These are phyloP conservation scores for Zoanthus solanderi DNA, from an alignment of 92 coral and sea anemone species.

Conservation along the genomic window DNA sequence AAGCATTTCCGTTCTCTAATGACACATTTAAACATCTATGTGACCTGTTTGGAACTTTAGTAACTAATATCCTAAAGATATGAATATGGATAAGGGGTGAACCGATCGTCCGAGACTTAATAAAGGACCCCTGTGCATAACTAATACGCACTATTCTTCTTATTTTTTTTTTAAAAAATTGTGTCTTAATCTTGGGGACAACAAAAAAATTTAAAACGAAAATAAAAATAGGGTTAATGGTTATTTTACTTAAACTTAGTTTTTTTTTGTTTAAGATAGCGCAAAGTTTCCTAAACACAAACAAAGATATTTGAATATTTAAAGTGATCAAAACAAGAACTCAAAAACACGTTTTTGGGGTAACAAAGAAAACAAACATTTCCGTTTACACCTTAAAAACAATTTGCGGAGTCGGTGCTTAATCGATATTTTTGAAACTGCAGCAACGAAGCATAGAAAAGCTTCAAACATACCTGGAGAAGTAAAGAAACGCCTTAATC, in stretches of 20 bases:
- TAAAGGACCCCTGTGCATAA: too few relatives aligned
- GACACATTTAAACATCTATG: conserved; percentile 33
- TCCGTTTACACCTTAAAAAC: background rate
- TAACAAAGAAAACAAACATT: background rate
- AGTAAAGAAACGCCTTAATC: conserved; percentile 9
- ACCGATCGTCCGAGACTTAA: too few relatives aligned
- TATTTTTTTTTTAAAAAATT: too few relatives aligned
- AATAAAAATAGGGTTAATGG: background rate
- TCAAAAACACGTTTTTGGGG: too few relatives aligned
- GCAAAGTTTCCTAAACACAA: too few relatives aligned
- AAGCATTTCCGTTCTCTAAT: conserved; percentile 50
- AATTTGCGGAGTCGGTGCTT: background rate
- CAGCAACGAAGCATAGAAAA: background rate
- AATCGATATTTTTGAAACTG: background rate
- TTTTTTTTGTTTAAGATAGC: too few relatives aligned
- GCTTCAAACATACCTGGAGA: conserved; percentile 12
- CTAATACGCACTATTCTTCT: too few relatives aligned
- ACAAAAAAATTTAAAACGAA: background rate
- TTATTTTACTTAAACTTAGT: background rate
- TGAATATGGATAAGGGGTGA: background rate
- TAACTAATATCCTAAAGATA: conserved; percentile 10
- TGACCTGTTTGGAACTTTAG: conserved; percentile 38
- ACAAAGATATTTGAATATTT: too few relatives aligned
- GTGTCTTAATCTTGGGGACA: too few relatives aligned
- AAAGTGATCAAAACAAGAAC: too few relatives aligned